phyloP scores from a whole-genome alignment of 2,888 invertebrate genomes.

The Apodemia hepburni region DNA sequence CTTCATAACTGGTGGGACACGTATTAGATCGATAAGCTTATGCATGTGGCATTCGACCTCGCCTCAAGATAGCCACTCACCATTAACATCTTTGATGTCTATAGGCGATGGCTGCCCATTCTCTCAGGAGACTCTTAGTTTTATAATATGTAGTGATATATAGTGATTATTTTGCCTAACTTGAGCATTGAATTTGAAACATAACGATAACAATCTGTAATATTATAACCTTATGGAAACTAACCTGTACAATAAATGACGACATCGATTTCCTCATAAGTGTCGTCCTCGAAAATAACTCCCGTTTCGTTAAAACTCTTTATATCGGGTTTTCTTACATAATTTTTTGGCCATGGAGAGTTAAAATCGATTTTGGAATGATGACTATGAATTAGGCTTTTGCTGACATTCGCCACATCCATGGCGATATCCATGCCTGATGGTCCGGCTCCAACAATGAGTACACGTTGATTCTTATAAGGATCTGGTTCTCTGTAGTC shows the following conservation, averaged over 20 bases:
- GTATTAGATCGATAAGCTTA: too few relatives aligned
- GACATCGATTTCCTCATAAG: conserved; percentile 80
- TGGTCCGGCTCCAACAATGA: conserved; percentile 85
- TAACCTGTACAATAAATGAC: conserved; percentile 87
- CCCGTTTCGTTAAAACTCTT: conserved; percentile 69
- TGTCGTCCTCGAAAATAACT: conserved; percentile 81
- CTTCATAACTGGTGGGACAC: too few relatives aligned
- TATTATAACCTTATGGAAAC: too few relatives aligned
- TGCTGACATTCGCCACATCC: conserved; percentile 74
- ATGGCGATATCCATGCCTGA: conserved; percentile 87
- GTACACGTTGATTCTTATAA: conserved; percentile 79
- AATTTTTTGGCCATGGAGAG: conserved; percentile 66
- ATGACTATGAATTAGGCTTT: conserved; percentile 73
- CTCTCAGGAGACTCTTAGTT: too few relatives aligned
- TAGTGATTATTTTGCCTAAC: too few relatives aligned
- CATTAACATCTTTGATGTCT: too few relatives aligned
- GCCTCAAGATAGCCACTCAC: too few relatives aligned
- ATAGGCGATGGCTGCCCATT: too few relatives aligned
- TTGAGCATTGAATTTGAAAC: too few relatives aligned
- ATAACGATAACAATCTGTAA: too few relatives aligned
- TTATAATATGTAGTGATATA: too few relatives aligned
- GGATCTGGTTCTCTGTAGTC: conserved; percentile 83
- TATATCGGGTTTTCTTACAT: conserved; percentile 74
- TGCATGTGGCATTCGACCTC: too few relatives aligned
- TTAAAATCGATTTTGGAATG: conserved; percentile 58